These are phyloP conservation scores for Ascidia mentula DNA, from an alignment of 23 tunicate genomes.

Conservation along the genomic window DNA sequence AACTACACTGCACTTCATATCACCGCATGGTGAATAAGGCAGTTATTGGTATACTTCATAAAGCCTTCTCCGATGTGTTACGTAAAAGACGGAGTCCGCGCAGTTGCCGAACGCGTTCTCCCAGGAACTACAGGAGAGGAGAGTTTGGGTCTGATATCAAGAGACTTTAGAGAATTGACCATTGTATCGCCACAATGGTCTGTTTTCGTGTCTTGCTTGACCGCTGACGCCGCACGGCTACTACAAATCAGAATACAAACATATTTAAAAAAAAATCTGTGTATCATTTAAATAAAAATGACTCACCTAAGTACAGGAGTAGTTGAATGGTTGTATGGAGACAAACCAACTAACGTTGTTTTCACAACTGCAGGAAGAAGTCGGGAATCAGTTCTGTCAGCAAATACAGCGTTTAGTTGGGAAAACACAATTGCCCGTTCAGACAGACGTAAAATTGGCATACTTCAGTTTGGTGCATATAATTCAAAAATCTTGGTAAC, in stretches of 20 bases:
- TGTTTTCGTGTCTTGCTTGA: neutral
- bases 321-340: conserved; percentile 5
- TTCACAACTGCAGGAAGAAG: conserved; percentile 31
- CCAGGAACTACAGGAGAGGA: neutral
- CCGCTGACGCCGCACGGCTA: neutral
- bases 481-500: too few relatives aligned
- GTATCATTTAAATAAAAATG: too few relatives aligned
- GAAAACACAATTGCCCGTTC: neutral
- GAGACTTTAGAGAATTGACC: neutral
- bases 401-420: too few relatives aligned
- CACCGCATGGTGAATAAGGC: neutral
- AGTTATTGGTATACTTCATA: neutral
- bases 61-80: neutral
- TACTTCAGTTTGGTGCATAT: too few relatives aligned
- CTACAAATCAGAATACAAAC: neutral
- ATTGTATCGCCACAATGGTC: neutral
- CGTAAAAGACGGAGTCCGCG: neutral
- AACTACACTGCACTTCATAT: neutral
- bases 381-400: conserved; percentile 41
- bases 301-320: neutral
- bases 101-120: neutral
- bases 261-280: too few relatives aligned
- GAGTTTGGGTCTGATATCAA: neutral
- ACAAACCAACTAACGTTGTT: conserved; percentile 10
- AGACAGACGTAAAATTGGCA: neutral